Evolutionary conservation across 2,888 invertebrate genomes (phyloP).

Genomic region (Acanthococcus lagerstroemiae): DNA sequence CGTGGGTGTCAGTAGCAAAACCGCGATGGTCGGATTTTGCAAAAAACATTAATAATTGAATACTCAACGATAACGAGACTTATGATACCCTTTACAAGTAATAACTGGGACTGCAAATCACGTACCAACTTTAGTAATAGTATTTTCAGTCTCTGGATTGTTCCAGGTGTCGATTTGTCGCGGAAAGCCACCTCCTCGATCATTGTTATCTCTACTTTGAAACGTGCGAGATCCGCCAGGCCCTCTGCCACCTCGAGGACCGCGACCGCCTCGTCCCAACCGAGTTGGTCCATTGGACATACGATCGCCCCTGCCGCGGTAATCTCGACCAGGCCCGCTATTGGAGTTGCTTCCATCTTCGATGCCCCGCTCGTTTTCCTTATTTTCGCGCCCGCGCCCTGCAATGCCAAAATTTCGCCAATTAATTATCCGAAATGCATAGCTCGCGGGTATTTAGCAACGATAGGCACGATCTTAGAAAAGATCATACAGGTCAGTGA

Average conservation of each 20-base stretch:
- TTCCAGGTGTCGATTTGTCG: slow-evolving; percentile 47
- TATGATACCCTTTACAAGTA: no score
- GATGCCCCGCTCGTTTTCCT: slow-evolving; percentile 53
- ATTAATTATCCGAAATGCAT: no score
- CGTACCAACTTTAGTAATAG: slow-evolving; percentile 4
- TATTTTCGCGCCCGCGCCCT: slow-evolving; percentile 54
- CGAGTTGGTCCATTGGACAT: slow-evolving; percentile 40
- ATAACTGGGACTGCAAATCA: neutral
- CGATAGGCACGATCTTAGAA: no score
- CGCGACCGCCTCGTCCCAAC: slow-evolving; percentile 39
- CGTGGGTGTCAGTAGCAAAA: no score
- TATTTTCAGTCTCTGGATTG: slow-evolving; percentile 40
- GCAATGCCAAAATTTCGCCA: no score
- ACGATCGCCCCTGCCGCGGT: slow-evolving; percentile 39
- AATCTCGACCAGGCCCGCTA: slow-evolving; percentile 36
- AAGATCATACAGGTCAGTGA: no score
- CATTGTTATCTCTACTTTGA: slow-evolving; percentile 38
- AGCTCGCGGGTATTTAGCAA: no score
- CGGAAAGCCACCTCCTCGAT: slow-evolving; percentile 38
- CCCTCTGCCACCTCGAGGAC: slow-evolving; percentile 40
- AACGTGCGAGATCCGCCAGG: slow-evolving; percentile 42
- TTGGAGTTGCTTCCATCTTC: slow-evolving; percentile 43
- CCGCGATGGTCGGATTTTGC: neutral
- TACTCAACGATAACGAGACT: neutral
- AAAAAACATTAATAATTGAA: neutral